These are phyloP conservation scores for Actinemys pallida DNA, from an alignment of 2,113 vertebrate species.

Conservation along the genomic window DNA sequence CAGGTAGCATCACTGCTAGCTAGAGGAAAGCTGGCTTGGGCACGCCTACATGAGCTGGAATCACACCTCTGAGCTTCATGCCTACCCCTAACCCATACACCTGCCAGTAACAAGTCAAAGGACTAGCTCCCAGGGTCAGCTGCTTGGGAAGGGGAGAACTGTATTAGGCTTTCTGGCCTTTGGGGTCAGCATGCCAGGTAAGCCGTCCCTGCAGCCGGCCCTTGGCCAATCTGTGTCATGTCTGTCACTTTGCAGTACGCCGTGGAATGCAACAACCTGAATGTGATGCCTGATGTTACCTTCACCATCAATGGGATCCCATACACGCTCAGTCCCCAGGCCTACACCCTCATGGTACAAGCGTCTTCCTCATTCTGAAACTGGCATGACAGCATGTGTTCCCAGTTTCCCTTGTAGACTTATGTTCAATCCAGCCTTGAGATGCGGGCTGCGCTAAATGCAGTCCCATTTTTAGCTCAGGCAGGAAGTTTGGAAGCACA, in stretches of 20 bases:
- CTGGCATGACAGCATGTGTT: neutral
- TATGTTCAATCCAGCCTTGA: neutral
- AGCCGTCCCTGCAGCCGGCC: neutral
- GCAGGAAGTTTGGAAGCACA: neutral
- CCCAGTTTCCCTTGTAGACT: neutral
- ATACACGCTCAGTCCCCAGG: conserved; percentile 68
- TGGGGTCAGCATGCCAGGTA: neutral
- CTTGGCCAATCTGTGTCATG: neutral
- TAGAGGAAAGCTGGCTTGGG: no score
- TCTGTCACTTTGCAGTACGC: conserved; percentile 14
- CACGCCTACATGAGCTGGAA: neutral
- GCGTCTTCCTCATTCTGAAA: neutral
- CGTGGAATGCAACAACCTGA: conserved; percentile 74
- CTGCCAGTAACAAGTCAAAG: neutral
- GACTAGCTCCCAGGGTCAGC: neutral
- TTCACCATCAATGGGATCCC: conserved; percentile 80
- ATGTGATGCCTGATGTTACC: conserved; percentile 71
- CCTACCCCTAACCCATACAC: neutral
- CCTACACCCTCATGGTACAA: conserved; percentile 77
- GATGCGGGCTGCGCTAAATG: neutral
- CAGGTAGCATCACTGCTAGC: no score
- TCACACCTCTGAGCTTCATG: neutral
- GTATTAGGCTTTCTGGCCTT: neutral
- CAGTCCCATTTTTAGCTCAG: neutral
- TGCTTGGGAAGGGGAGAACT: neutral